Conservation (phyloP, 1,140 invertebrate species). For the Probaryconus sp. region DNA sequence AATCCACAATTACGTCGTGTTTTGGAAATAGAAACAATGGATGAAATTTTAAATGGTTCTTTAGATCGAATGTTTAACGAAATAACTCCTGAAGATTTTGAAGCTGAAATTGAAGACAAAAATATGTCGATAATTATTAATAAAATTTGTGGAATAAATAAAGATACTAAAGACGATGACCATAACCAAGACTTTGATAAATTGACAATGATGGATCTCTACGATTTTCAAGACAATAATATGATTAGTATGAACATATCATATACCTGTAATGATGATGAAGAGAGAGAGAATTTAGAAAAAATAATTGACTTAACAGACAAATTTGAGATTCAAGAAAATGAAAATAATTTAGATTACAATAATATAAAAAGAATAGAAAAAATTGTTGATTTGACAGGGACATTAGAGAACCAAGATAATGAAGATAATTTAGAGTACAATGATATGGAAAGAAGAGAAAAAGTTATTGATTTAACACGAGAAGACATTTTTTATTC, state of each 20-base stretch:
- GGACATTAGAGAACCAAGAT: too few relatives aligned
- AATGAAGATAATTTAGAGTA: slow-evolving; percentile 82
- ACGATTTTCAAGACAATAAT: too few relatives aligned
- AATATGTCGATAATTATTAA: slow-evolving; percentile 82
- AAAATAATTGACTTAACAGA: too few relatives aligned
- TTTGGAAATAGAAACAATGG: slow-evolving; percentile 63
- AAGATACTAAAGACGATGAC: slow-evolving; percentile 73
- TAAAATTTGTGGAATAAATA: slow-evolving; percentile 74
- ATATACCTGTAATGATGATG: too few relatives aligned
- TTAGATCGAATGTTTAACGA: slow-evolving; percentile 68
- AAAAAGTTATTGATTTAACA: slow-evolving; percentile 27
- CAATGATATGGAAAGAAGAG: slow-evolving; percentile 77
- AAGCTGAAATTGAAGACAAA: slow-evolving; percentile 71
- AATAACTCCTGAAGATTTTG: slow-evolving; percentile 76
- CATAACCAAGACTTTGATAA: too few relatives aligned
- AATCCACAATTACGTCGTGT: slow-evolving; percentile 61
- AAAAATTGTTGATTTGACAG: too few relatives aligned
- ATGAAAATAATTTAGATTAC: too few relatives aligned
- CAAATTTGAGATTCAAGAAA: too few relatives aligned
- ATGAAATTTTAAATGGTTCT: slow-evolving; percentile 64
- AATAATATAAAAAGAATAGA: too few relatives aligned
- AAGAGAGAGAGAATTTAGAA: too few relatives aligned
- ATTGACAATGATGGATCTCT: too few relatives aligned
- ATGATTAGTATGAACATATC: too few relatives aligned
- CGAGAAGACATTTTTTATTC: slow-evolving; percentile 5